These are phyloP conservation scores for Coelopa frigida DNA, from an alignment of 1,140 invertebrate genomes.

Conservation along the genomic window DNA sequence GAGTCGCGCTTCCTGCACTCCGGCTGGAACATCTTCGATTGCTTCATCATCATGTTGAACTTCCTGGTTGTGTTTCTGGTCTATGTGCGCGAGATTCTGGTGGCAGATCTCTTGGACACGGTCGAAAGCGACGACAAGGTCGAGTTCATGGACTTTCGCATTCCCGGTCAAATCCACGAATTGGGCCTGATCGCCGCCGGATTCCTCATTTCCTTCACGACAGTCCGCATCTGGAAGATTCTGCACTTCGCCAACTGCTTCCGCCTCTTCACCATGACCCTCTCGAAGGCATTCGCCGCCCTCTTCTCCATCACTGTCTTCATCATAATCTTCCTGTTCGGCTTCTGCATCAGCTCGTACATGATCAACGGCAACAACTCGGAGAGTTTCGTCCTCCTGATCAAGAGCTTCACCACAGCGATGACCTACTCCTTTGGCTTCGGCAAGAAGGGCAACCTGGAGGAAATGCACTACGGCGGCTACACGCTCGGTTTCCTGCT, in stretches of 20 bases:
- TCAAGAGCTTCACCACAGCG: conserved; percentile 18
- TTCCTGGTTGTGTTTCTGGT: conserved; percentile 14
- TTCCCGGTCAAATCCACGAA: conserved; percentile 12
- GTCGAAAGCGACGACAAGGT: conserved; percentile 20
- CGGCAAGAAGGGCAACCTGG: conserved; percentile 13
- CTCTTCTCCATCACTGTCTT: conserved; percentile 19
- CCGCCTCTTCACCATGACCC: conserved; percentile 22
- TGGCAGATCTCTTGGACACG: conserved; percentile 15
- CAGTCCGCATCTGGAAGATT: conserved; percentile 26
- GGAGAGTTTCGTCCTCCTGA: conserved; percentile 14
- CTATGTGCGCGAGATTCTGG: conserved; percentile 15
- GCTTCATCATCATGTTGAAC: conserved; percentile 20
- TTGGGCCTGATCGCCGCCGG: conserved; percentile 15
- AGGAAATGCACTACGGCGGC: conserved; percentile 22
- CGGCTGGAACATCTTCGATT: conserved; percentile 26
- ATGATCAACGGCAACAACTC: conserved; percentile 30
- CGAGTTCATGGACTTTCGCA: conserved; percentile 27
- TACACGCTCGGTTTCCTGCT: conserved; percentile 19
- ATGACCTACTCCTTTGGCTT: conserved; percentile 29
- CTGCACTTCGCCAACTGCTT: conserved; percentile 25
- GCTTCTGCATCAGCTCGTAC: conserved; percentile 17
- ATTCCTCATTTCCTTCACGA: conserved; percentile 25
- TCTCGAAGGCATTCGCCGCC: conserved; percentile 16
- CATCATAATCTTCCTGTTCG: conserved; percentile 23
- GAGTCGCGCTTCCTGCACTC: conserved; percentile 9